These are phyloP conservation scores for Dyspetes luteomarginatus DNA, from an alignment of 2,888 invertebrate genomes.

Conservation along the genomic window DNA sequence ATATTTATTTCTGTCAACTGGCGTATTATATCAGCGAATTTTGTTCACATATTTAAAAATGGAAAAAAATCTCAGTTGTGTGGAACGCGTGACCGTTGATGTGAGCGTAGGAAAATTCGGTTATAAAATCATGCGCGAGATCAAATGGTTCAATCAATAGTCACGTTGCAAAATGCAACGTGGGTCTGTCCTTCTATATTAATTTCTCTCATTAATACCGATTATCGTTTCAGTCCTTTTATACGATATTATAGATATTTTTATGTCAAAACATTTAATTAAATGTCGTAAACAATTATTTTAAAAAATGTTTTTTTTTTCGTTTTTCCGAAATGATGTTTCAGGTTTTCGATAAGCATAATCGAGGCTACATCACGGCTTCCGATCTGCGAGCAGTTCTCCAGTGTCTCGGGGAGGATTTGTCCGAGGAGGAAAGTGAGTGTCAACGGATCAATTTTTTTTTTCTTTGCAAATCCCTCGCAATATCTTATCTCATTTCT, in stretches of 20 bases:
- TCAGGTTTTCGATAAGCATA: slow-evolving; percentile 93
- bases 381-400: slow-evolving; percentile 94
- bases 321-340: slow-evolving; percentile 64
- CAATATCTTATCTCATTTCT: neutral
- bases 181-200: neutral
- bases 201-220: neutral
- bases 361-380: slow-evolving; percentile 95
- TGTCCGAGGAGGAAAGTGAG: slow-evolving; percentile 96
- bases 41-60: too few relatives aligned
- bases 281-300: neutral
- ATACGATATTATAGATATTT: neutral
- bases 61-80: too few relatives aligned
- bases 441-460: slow-evolving; percentile 68
- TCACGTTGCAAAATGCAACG: neutral
- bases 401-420: slow-evolving; percentile 94
- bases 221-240: neutral
- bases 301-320: slow-evolving; percentile 18
- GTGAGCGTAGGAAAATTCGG: neutral
- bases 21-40: too few relatives aligned
- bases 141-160: slow-evolving; percentile 3
- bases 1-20: too few relatives aligned
- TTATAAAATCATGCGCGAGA: neutral
- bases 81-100: neutral
- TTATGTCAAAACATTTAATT: neutral
- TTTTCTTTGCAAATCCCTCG: neutral